Evolutionary conservation across 2,888 invertebrate genomes (phyloP), one percentile per base, ranked within the genome.

Genomic region (Pseudoips prasinana): DNA sequence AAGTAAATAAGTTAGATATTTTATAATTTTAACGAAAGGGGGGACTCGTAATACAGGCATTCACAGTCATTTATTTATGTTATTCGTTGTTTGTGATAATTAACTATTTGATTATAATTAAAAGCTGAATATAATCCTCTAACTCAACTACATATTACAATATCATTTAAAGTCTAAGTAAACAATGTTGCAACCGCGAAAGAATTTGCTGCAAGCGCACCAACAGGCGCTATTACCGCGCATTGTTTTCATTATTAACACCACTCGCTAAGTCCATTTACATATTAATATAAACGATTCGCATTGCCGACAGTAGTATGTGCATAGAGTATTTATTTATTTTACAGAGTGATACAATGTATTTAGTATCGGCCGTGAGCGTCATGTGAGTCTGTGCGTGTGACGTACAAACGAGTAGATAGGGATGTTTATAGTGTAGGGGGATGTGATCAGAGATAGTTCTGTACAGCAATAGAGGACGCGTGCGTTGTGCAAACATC

Each of bases 401-500:
- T 39, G 30, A 25, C 27, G 39, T 37, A 35, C 17, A 18, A 37
- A 25, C 24, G 14, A 30, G 28, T 27, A 22, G 28, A 44, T 29
- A 22, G 26, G 25, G 22, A 25, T 25, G 33, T 35, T 9, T 29
- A 14, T 36, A 14, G 20, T 28, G 11, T 20, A 17, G 25, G 26
- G 33, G 39, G 44, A 34, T 33, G 7, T 33, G 39, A 45, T 31
- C 31, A 37, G 9, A 46, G 33, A 18, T 7, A 45, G 29, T 39
- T 39, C 40, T 44, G 33, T 40, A 39, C 39, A 45, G 41, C 40
- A 52, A 36, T 46, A 50, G 40, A 46, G 43, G 39, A 49, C 50
- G 48, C 45, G 48, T 46, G 46, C 65, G 46, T 56, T 70, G 52
- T 55, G 52, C 74, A 79, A 80, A 81, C 74, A 80, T 39, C 44